Conservation (phyloP, 1,140 invertebrate genomes). For the Hormaphis cornu region DNA sequence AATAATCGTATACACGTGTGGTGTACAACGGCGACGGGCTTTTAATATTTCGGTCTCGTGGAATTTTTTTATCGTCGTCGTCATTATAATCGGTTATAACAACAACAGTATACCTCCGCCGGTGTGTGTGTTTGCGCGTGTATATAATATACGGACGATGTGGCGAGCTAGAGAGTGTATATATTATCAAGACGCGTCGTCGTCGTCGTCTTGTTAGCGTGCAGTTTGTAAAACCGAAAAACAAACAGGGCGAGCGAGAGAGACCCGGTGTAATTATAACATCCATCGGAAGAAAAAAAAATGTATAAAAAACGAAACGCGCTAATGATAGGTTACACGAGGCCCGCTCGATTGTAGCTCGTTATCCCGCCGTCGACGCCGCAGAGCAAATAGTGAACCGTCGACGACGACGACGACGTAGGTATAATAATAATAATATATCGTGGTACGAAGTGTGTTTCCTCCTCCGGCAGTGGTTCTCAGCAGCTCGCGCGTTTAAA, state of each 20-base stretch:
- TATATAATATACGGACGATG: too few relatives aligned
- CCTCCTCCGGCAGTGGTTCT: constrained; percentile 15
- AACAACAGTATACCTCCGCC: not conserved
- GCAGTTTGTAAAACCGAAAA: constrained; percentile 14
- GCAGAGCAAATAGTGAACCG: not conserved
- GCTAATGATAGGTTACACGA: constrained; percentile 27
- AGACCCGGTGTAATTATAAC: constrained; percentile 31
- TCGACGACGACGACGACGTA: not conserved
- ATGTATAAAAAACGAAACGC: not conserved
- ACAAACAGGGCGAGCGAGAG: constrained; percentile 31
- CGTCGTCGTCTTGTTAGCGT: constrained; percentile 14
- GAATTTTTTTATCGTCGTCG: not conserved
- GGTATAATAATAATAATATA: not conserved
- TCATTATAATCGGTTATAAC: not conserved
- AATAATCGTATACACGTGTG: not conserved
- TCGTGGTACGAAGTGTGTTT: not conserved
- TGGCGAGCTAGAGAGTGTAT: too few relatives aligned
- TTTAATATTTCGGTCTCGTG: constrained; percentile 13
- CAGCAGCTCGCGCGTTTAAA: not conserved
- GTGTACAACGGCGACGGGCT: not conserved
- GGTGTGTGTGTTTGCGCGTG: not conserved
- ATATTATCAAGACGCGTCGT: not conserved
- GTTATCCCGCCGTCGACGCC: not conserved
- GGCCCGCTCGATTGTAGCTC: constrained; percentile 2
- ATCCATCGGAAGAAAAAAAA: not conserved